Conservation (phyloP, 1,140 invertebrate species). For the Pissodes strobi region DNA sequence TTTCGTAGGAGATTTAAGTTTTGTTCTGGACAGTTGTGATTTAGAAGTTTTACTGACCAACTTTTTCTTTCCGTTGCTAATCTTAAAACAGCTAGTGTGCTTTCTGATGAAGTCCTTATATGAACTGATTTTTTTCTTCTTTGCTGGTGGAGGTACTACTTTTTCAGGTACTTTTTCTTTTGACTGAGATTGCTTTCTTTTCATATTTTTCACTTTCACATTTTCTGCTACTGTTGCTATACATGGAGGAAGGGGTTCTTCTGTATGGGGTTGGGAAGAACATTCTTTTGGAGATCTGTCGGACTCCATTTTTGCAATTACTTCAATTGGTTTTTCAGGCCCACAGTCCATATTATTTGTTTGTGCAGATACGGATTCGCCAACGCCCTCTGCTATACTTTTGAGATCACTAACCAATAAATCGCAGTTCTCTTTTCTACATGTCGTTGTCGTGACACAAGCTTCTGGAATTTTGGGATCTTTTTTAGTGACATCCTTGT, state of each 20-base stretch:
- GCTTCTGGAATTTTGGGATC: conserved; percentile 1
- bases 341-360: not conserved
- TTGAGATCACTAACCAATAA: too few species aligned
- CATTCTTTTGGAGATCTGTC: not conserved
- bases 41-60: conserved; percentile 48
- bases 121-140: conserved; percentile 50
- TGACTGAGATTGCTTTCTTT: conserved; percentile 47
- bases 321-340: not conserved
- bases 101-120: conserved; percentile 58
- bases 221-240: conserved; percentile 53
- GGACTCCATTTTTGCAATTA: not conserved
- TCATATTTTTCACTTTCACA: conserved; percentile 56
- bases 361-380: not conserved
- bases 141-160: conserved; percentile 30
- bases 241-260: conserved; percentile 43
- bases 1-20: conserved; percentile 41
- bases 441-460: conserved; percentile 8
- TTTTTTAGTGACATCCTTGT: too few species aligned
- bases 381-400: too few species aligned
- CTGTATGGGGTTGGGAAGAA: not conserved
- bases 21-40: conserved; percentile 29
- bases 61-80: conserved; percentile 56
- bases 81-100: conserved; percentile 51
- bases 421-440: not conserved
- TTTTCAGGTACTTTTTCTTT: conserved; percentile 38